Base-by-base conservation (phyloP, 2,888 invertebrate genomes). In the Ganaspis brasiliensis region DNA sequence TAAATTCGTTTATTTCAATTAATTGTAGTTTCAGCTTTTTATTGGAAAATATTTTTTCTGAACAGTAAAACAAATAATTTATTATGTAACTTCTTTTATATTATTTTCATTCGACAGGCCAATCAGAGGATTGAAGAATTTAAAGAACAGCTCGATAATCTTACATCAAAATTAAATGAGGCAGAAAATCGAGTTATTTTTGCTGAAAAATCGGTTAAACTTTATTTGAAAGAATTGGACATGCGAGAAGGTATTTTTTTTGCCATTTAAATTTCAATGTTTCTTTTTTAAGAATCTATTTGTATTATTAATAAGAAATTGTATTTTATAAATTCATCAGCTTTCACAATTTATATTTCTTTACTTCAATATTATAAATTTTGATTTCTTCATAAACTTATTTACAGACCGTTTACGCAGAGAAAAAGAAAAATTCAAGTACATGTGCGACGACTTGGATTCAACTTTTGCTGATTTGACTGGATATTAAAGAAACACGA, bases 331-430 rank as follows among this genome's bases (percentile, higher is more conserved):
- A n/a, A n/a, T n/a, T n/a, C n/a, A n/a, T n/a, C n/a, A n/a, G 24
- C 9, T 24, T 24, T 26, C 1, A 8, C 26, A 45, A 31, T 31
- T 16, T 37, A n/a, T n/a, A n/a, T n/a, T n/a, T n/a, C n/a, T n/a
- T n/a, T 70, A 14, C 14, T 61, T 56, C 40, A 19, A 63, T 24
- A 71, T 40, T 10, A 37, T 55, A n/a, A 74, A n/a, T n/a, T n/a
- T n/a, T n/a, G n/a, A n/a, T 35, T 72, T 57, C 19, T 16, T 56
- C 10, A 57, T 59, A 40, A n/a, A 10, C 5, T 26, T 31, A 76
- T 79, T 95, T 95, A 87, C 95, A 97, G 97, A 97, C 94, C 93
- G 95, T 91, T 94, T 97, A 93, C 96, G 96, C 94, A 94, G 94
- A 86, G 93, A 94, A 93, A 97, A 96, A 93, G 96, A 96, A 93